Evolutionary conservation across 1,140 invertebrate genomes (phyloP), one percentile per base, ranked within the genome.

Genomic region (Bombus soroeensis): DNA sequence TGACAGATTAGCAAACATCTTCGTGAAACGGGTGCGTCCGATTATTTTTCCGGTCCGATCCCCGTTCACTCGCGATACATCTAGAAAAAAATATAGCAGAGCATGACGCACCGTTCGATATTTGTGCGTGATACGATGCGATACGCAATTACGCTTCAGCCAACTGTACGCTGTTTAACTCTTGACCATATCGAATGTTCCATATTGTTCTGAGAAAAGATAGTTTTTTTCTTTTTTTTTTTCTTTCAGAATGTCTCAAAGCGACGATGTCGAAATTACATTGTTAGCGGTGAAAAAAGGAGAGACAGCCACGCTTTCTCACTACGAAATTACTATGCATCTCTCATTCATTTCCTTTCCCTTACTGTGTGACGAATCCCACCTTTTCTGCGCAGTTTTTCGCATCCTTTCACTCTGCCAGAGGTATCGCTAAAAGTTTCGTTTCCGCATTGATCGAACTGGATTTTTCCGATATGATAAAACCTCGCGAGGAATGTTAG

Each of bases 91-190:
- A 25, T 73, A 73, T 34, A 47, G 18, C 47, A 12, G 22, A 62
- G 75, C 25, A 25, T 80, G 83, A 85, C 83, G 83, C 83, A 85
- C 72, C 83, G 68, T 85, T 85, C 83, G 83, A 64, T 85, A 80
- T 80, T 85, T 28, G 66, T 73, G 47, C 68, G 53, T 53, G 47
- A 53, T 53, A 53, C 71, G 53, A 72, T 62, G 53, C 66, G 75
- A 79, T 71, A 70, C 53, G 66, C 75, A 84, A 70, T 79, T 72
- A 71, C 75, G 66, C 47, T 53, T 53, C 6, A 53, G 34, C 13
- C 47, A 41, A 68, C 10, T 15, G 59, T 4, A 53, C 28, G 32
- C 57, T 32, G 15, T 62, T 77, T 25, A 3, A 39, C 37, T 28
- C 37, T 28, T 34, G 37, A 37, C 9, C 22, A 18, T 2, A 22